Percentiles rank a stretch among this genome's conserved stretches.
Evolutionary conservation across 2,113 vertebrate species (phyloP).

Genomic region (Colaptes auratus): DNA sequence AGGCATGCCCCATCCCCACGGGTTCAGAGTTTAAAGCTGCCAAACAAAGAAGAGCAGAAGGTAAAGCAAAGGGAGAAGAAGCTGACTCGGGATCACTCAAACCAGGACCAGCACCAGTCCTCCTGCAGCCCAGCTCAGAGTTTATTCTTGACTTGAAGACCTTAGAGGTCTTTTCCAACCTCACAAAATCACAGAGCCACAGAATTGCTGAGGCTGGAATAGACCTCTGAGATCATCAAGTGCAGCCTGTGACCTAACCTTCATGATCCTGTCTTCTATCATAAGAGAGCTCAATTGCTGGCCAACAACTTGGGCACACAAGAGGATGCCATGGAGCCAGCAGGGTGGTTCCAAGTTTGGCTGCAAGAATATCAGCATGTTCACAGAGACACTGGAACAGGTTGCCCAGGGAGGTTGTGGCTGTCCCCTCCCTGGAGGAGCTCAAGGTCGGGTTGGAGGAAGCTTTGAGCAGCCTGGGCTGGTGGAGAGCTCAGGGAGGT

Average conservation of each 20-base stretch:
- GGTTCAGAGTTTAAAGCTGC: neutral
- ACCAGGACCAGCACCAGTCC: neutral
- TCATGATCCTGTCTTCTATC: neutral
- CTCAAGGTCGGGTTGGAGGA: too few species aligned
- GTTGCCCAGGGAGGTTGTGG: too few species aligned
- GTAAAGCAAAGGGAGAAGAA: neutral
- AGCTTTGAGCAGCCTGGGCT: too few species aligned
- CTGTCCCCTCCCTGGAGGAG: too few species aligned
- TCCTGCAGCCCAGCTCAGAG: neutral
- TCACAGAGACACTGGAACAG: neutral
- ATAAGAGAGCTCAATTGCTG: neutral
- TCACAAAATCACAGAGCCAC: too few species aligned
- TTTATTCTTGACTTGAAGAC: neutral
- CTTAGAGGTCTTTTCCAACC: too few species aligned
- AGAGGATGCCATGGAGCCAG: neutral
- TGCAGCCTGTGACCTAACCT: too few species aligned
- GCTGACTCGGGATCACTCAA: neutral
- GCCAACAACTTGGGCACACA: neutral
- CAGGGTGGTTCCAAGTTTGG: accelerated
- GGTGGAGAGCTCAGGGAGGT: too few species aligned
- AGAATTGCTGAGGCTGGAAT: too few species aligned
- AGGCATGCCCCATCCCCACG: neutral
- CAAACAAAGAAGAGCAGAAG: neutral
- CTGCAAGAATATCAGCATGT: neutral
- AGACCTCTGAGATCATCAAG: too few species aligned